phyloP scores from a whole-genome alignment of 2,113 vertebrate genomes.

The Chrysochloris asiatica region DNA sequence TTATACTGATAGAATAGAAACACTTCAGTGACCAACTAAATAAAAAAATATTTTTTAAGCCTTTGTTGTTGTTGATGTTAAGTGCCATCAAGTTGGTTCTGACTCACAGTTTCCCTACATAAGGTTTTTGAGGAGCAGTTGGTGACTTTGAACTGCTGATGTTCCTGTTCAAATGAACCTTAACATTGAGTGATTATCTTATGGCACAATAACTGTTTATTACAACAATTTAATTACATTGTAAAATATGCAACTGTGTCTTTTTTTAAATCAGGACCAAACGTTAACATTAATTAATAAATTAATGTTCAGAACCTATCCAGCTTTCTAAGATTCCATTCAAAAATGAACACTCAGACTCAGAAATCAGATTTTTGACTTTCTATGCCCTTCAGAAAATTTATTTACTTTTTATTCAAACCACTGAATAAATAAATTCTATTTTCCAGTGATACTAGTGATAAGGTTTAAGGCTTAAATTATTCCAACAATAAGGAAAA shows the following conservation, averaged over 20 bases:
- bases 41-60: slow-evolving; percentile 15
- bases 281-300: neutral
- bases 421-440: neutral
- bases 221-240: neutral
- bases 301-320: slow-evolving; percentile 10
- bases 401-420: neutral
- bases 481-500: slow-evolving; percentile 28
- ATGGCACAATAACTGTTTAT: too few species aligned
- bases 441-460: slow-evolving; percentile 13
- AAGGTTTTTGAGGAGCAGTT: too few species aligned
- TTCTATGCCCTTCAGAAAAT: slow-evolving; percentile 13
- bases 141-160: too few species aligned
- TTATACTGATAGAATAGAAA: slow-evolving; percentile 3
- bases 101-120: too few species aligned
- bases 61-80: too few species aligned
- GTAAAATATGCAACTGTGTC: neutral
- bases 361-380: slow-evolving; percentile 21
- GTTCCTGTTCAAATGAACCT: too few species aligned
- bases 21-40: neutral
- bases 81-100: too few species aligned
- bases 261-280: neutral
- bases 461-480: neutral
- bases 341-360: slow-evolving; percentile 33
- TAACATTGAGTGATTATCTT: too few species aligned
- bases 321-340: slow-evolving; percentile 21